phyloP scores from a whole-genome alignment of 1,140 invertebrate genomes.

The Chionoecetes opilio region DNA sequence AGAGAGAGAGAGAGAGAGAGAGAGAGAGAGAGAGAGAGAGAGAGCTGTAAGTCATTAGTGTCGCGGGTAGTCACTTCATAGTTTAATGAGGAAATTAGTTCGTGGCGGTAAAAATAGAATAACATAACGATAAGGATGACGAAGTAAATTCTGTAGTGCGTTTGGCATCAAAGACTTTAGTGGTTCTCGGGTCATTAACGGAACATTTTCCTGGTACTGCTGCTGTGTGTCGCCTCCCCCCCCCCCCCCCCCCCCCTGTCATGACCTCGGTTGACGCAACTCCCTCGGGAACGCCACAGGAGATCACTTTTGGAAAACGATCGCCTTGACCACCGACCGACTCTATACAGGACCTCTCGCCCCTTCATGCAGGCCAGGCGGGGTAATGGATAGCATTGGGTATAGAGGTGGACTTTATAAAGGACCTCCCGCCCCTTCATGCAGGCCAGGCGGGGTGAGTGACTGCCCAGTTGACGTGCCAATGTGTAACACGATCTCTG shows the following conservation, averaged over 20 bases:
- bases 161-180: neutral
- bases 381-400: too few species aligned
- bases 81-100: neutral
- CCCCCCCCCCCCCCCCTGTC: neutral
- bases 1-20: too few species aligned
- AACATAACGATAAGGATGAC: neutral
- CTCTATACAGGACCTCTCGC: too few species aligned
- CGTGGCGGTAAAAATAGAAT: neutral
- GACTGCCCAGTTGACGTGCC: conserved; percentile 41
- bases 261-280: neutral
- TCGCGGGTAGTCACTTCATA: neutral
- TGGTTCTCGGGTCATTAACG: neutral
- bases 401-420: too few species aligned
- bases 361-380: too few species aligned
- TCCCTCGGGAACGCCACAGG: neutral
- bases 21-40: too few species aligned
- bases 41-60: neutral
- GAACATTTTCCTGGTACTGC: neutral
- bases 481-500: conserved; percentile 45
- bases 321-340: too few species aligned
- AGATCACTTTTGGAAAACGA: neutral
- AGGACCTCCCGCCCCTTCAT: too few species aligned
- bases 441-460: conserved; percentile 14
- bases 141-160: neutral
- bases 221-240: conserved; percentile 24